Conservation (phyloP, 1,140 invertebrate species). For the Triops cancriformis region DNA sequence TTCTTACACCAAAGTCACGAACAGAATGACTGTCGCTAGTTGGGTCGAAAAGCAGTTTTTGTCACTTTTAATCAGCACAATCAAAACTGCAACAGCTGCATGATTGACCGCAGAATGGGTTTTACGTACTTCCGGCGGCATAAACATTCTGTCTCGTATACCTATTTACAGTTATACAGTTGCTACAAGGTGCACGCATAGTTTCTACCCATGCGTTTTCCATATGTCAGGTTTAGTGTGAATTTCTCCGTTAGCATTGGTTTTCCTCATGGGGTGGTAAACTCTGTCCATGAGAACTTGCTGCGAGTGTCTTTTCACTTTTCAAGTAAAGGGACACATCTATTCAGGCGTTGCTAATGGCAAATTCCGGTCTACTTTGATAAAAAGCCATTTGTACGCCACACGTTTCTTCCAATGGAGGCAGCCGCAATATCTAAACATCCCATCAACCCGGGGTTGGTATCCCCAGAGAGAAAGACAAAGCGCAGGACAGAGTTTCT, state of each 20-base stretch:
- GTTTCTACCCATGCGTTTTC: background rate
- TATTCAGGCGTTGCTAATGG: background rate
- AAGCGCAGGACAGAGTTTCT: background rate
- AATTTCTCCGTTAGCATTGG: background rate
- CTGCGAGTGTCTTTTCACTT: background rate
- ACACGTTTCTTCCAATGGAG: background rate
- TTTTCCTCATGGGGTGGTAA: background rate
- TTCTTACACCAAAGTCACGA: background rate
- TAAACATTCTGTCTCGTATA: background rate
- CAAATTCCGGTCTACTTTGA: background rate
- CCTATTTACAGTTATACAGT: too few species aligned
- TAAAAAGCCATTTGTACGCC: background rate
- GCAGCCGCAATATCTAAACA: too few species aligned
- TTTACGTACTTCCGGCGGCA: background rate
- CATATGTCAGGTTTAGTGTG: background rate
- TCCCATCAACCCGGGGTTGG: background rate
- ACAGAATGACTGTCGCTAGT: background rate
- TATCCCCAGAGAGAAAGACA: background rate
- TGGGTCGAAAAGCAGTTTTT: background rate
- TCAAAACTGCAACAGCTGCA: background rate
- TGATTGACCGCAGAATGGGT: background rate
- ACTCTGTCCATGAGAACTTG: background rate
- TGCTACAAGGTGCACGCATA: too few species aligned
- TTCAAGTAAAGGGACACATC: background rate
- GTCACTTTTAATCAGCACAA: background rate